phyloP scores from a whole-genome alignment of 2,888 invertebrate species.

The Ophraella communa region DNA sequence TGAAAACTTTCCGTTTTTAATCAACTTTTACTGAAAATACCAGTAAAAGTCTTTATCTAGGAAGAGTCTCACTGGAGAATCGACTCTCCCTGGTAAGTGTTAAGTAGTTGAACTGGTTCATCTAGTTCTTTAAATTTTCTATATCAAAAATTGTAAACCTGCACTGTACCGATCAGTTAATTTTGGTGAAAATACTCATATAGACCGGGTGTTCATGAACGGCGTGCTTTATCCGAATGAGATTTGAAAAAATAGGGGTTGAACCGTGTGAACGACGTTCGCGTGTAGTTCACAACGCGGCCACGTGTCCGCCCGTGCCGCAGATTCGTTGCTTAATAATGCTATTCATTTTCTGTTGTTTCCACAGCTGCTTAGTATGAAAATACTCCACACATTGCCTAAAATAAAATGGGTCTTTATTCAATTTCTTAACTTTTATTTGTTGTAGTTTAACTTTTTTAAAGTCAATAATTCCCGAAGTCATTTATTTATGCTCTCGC shows the following conservation, averaged over 20 bases:
- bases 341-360: constrained; percentile 30
- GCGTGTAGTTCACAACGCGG: constrained; percentile 56
- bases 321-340: constrained; percentile 30
- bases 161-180: constrained; percentile 11
- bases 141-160: neutral
- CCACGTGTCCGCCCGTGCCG: constrained; percentile 51
- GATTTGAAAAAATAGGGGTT: constrained; percentile 40
- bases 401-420: neutral
- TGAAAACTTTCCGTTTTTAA: no score
- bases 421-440: neutral
- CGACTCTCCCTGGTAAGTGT: no score
- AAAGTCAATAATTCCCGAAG: neutral
- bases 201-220: constrained; percentile 27
- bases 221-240: constrained; percentile 28
- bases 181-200: constrained; percentile 26
- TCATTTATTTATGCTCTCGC: no score
- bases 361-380: constrained; percentile 39
- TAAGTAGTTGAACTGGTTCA: no score
- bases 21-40: no score
- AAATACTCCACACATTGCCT: neutral
- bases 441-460: neutral
- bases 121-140: no score
- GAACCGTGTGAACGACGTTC: constrained; percentile 54
- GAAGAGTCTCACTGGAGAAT: no score
- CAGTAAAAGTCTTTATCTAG: no score